These are phyloP conservation scores for Leucoma salicis DNA, from an alignment of 2,888 invertebrate genomes.

Conservation along the genomic window DNA sequence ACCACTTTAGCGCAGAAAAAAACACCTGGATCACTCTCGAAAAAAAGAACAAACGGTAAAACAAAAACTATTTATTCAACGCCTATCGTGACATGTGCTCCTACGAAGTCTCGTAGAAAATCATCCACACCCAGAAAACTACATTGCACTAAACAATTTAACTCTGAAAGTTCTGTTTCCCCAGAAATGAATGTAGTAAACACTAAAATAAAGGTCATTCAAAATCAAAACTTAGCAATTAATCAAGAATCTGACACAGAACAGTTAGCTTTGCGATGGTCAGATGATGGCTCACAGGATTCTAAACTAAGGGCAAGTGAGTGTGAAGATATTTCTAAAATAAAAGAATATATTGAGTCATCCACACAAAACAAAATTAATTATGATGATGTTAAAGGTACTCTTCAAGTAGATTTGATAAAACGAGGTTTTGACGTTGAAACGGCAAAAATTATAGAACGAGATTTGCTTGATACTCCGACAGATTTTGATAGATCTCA, in stretches of 20 bases:
- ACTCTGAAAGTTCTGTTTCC: constrained; percentile 54
- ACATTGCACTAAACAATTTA: constrained; percentile 60
- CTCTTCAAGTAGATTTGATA: constrained; percentile 62
- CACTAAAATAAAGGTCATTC: constrained; percentile 24
- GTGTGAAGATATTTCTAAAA: constrained; percentile 65
- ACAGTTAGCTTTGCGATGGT: constrained; percentile 61
- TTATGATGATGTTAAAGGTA: constrained; percentile 34
- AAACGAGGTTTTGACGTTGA: constrained; percentile 70
- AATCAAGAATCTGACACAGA: constrained; percentile 60
- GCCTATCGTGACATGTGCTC: constrained; percentile 35
- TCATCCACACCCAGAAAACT: constrained; percentile 76
- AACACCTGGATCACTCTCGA: constrained; percentile 27
- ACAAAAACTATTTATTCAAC: constrained; percentile 37
- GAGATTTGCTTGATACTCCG: constrained; percentile 64
- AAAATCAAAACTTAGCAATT: constrained; percentile 25
- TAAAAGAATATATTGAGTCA: constrained; percentile 63
- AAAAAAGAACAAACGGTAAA: constrained; percentile 42
- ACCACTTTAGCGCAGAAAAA: constrained; percentile 27
- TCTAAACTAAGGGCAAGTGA: constrained; percentile 47
- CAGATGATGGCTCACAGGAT: constrained; percentile 69
- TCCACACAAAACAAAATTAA: constrained; percentile 28
- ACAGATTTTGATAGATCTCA: constrained; percentile 26
- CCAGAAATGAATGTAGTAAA: constrained; percentile 40
- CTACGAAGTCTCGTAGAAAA: constrained; percentile 72
- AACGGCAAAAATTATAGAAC: constrained; percentile 72